A percentile compares a stretch with the other conserved stretches of the same genome.
Conservation (phyloP, 2,888 invertebrate genomes). For the Phalera bucephala region DNA sequence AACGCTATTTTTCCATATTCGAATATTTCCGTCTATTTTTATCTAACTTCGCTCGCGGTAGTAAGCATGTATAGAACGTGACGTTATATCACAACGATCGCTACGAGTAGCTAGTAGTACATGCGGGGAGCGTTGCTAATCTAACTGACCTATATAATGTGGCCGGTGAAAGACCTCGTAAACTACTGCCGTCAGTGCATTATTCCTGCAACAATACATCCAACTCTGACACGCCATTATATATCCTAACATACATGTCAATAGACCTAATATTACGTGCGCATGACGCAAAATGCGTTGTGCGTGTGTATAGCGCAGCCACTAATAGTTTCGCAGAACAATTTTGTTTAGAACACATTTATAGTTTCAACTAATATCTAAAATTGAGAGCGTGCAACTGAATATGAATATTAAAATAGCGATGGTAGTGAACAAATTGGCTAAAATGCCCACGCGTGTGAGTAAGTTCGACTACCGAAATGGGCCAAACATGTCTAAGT, state of each 20-base stretch:
- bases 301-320: constrained; percentile 30
- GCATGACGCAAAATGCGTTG: constrained; percentile 30
- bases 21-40: not conserved
- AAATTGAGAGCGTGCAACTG: constrained; percentile 44
- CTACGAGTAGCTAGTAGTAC: constrained; percentile 24
- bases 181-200: constrained; percentile 73
- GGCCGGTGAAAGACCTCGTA: constrained; percentile 81
- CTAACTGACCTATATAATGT: constrained; percentile 79
- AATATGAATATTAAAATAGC: constrained; percentile 3
- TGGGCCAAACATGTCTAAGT: not conserved
- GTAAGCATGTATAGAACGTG: not conserved
- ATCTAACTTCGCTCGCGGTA: not conserved
- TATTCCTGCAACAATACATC: constrained; percentile 74
- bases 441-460: not conserved
- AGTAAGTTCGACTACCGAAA: not conserved
- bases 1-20: no score
- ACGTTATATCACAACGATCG: constrained; percentile 23
- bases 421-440: not conserved
- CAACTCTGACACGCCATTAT: constrained; percentile 49
- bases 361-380: constrained; percentile 61
- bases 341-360: constrained; percentile 65
- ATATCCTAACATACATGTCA: constrained; percentile 43
- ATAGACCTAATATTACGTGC: constrained; percentile 49
- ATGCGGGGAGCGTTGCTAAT: constrained; percentile 69
- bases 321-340: constrained; percentile 62